These are phyloP conservation scores for Calyptommatus sinebrachiatus DNA, from an alignment of 2,113 vertebrate genomes.

Conservation along the genomic window DNA sequence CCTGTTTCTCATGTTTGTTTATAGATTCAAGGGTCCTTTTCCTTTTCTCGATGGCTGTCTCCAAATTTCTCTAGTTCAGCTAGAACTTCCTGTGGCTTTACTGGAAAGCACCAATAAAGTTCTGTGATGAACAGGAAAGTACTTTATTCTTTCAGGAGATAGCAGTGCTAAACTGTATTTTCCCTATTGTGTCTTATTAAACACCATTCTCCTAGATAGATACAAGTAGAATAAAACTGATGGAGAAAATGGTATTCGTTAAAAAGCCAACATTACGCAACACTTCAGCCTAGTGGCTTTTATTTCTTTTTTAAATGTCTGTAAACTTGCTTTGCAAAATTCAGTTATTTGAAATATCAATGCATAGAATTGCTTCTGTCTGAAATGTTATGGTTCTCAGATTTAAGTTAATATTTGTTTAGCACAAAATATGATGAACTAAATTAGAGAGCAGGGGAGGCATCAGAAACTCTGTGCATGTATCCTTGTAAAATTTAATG, in stretches of 20 bases:
- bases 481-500: neutral
- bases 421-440: slow-evolving; percentile 22
- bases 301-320: slow-evolving; percentile 21
- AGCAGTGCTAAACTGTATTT: too few relatives aligned
- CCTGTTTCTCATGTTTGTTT: slow-evolving; percentile 1
- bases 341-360: neutral
- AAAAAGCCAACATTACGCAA: neutral
- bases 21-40: neutral
- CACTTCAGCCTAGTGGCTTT: neutral
- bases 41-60: neutral
- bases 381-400: slow-evolving; percentile 7
- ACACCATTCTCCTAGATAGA: neutral
- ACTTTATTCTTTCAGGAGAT: neutral
- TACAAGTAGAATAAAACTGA: neutral
- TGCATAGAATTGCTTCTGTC: slow-evolving; percentile 5
- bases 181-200: neutral
- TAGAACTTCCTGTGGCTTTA: neutral
- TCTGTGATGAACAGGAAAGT: neutral
- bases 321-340: neutral
- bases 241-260: neutral
- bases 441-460: neutral
- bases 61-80: neutral
- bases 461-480: neutral
- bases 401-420: slow-evolving; percentile 17
- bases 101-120: neutral